These are phyloP conservation scores for Channallabes apus DNA, from an alignment of 2,797 vertebrate genomes.

Conservation along the genomic window DNA sequence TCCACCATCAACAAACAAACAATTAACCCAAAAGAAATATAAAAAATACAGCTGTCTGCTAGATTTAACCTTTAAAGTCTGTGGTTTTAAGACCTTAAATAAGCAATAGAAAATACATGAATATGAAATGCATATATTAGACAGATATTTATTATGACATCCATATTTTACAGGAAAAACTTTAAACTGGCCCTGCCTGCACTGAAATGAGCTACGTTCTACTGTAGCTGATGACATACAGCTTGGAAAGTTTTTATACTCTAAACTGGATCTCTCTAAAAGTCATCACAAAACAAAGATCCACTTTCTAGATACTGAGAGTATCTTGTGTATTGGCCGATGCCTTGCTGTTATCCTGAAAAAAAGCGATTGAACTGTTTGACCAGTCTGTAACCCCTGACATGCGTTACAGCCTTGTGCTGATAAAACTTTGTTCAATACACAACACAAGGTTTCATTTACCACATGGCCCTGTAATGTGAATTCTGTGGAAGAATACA, in stretches of 20 bases:
- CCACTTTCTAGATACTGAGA: neutral
- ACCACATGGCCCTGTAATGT: conserved; percentile 53
- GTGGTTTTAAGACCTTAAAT: neutral
- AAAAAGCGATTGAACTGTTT: conserved; percentile 19
- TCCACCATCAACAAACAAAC: neutral
- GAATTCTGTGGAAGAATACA: conserved; percentile 33
- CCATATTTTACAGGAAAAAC: neutral
- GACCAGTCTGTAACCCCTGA: conserved; percentile 35
- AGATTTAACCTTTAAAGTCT: neutral
- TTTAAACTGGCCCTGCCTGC: neutral
- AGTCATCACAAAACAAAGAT: neutral
- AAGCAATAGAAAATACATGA: neutral
- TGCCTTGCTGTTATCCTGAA: conserved; percentile 25
- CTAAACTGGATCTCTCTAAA: neutral
- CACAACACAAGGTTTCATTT: conserved; percentile 28
- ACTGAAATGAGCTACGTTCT: neutral
- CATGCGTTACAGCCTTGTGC: conserved; percentile 18
- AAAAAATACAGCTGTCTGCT: neutral
- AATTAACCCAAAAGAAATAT: neutral
- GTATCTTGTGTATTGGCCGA: conserved; percentile 43
- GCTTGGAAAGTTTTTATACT: neutral
- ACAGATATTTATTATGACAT: neutral
- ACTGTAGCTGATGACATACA: neutral
- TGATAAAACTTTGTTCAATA: conserved; percentile 40
- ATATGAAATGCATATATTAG: neutral